phyloP scores from a whole-genome alignment of 1,140 invertebrate genomes.

The Leptonema lineaticorne region DNA sequence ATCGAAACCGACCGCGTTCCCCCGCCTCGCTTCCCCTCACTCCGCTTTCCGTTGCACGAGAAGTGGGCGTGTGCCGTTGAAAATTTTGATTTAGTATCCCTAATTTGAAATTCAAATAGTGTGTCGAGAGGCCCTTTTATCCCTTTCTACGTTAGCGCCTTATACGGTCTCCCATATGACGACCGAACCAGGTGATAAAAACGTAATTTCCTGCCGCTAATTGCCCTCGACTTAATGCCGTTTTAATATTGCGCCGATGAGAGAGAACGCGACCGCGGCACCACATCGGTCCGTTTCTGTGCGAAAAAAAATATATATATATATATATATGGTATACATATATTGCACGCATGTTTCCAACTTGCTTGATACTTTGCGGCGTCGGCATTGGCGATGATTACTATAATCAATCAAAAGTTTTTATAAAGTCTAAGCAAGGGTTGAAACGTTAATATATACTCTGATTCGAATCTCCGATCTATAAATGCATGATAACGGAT shows the following conservation, averaged over 20 bases:
- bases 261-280: not conserved
- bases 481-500: no score
- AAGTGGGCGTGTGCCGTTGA: not conserved
- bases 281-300: no score
- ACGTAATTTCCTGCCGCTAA: conserved; percentile 33
- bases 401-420: conserved; percentile 12
- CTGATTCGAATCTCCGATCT: no score
- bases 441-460: no score
- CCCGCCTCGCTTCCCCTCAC: no score
- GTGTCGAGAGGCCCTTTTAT: not conserved
- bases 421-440: not conserved
- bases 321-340: no score
- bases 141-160: no score
- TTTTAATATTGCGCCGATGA: conserved; percentile 18
- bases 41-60: no score
- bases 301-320: not conserved
- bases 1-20: no score
- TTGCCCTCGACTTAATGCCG: conserved; percentile 24
- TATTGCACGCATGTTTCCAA: no score
- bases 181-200: conserved; percentile 31
- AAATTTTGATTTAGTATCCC: conserved; percentile 11
- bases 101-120: conserved; percentile 7
- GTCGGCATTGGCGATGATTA: conserved; percentile 2
- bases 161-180: not conserved
- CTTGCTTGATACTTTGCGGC: no score